Conservation (phyloP, 1,140 invertebrate species). For the Acromyrmex charruanus region DNA sequence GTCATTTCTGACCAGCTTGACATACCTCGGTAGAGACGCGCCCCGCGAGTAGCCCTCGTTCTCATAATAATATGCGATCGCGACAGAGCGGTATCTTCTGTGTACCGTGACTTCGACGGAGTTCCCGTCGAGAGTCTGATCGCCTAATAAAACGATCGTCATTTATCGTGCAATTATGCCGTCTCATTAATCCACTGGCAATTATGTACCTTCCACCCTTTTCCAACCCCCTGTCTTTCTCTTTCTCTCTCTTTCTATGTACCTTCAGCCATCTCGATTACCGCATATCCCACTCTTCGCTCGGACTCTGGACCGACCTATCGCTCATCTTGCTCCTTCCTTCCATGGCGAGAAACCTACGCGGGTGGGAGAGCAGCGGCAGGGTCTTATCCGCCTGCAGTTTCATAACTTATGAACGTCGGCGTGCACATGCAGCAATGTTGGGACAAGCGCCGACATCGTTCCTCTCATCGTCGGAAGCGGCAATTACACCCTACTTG, state of each 20-base stretch:
- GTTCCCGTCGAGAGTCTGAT: conserved; percentile 55
- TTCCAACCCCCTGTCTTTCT: conserved; percentile 43
- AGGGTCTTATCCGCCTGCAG: conserved; percentile 71
- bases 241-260: not conserved
- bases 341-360: conserved; percentile 51
- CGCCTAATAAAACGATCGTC: conserved; percentile 85
- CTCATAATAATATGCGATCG: conserved; percentile 84
- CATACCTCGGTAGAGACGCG: conserved; percentile 76
- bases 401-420: conserved; percentile 83
- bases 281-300: conserved; percentile 37
- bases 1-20: conserved; percentile 84
- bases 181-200: conserved; percentile 86
- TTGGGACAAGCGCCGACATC: conserved; percentile 70
- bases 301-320: conserved; percentile 58
- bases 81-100: conserved; percentile 70
- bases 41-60: conserved; percentile 31
- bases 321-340: conserved; percentile 42
- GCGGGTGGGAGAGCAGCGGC: conserved; percentile 54
- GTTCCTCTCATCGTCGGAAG: conserved; percentile 62
- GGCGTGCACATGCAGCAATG: conserved; percentile 80
- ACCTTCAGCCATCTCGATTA: conserved; percentile 18
- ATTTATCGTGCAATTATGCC: conserved; percentile 86
- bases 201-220: conserved; percentile 76
- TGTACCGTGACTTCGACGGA: conserved; percentile 19
- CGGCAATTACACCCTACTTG: conserved; percentile 77